phyloP scores from a whole-genome alignment of 1,140 invertebrate genomes.

The Leptinotarsa lineolata region DNA sequence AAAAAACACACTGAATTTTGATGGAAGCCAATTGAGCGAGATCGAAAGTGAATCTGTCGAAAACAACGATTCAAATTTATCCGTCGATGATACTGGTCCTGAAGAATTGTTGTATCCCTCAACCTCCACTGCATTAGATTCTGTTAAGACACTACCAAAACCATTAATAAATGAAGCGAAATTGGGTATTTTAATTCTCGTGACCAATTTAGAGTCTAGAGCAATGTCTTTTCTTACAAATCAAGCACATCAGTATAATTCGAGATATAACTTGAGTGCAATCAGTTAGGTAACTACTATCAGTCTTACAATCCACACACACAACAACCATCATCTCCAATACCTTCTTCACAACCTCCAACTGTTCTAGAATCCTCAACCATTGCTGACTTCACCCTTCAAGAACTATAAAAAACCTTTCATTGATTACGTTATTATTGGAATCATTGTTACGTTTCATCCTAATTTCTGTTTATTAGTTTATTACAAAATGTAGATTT shows the following conservation, averaged over 20 bases:
- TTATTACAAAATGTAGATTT: neutral
- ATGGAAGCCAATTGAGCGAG: too few relatives aligned
- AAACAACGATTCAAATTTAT: too few relatives aligned
- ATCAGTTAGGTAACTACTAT: too few relatives aligned
- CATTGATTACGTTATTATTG: neutral
- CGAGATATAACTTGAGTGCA: slow-evolving; percentile 1
- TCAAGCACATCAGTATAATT: slow-evolving; percentile 1
- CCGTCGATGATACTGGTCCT: too few relatives aligned
- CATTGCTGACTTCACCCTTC: neutral
- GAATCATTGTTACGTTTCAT: neutral
- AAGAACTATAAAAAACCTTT: neutral
- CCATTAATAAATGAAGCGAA: slow-evolving; percentile 19
- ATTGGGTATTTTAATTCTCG: slow-evolving; percentile 13
- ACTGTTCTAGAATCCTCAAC: neutral
- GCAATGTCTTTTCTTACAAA: neutral
- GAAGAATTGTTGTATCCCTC: too few relatives aligned
- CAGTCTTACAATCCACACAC: neutral
- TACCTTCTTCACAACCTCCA: neutral
- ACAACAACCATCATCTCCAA: neutral
- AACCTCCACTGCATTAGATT: too few relatives aligned
- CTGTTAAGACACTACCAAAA: slow-evolving; percentile 3
- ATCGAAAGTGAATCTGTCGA: too few relatives aligned
- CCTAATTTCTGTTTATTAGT: neutral
- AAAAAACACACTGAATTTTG: too few relatives aligned
- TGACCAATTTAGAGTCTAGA: neutral